phyloP scores from a whole-genome alignment of 2,888 invertebrate species.

The Drosophila vallismaia region DNA sequence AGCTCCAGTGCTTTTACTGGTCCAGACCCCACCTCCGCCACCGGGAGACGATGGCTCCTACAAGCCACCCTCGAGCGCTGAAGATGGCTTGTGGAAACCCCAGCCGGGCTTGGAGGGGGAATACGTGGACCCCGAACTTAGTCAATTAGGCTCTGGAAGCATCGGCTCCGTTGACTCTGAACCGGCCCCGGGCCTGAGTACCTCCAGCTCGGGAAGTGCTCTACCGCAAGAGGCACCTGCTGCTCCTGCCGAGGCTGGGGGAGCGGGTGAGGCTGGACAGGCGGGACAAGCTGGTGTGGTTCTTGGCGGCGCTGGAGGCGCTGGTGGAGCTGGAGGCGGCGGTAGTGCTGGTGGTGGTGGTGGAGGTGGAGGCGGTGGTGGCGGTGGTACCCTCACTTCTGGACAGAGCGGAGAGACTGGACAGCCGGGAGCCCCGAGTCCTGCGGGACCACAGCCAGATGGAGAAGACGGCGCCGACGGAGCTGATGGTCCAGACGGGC shows the following conservation, averaged over 20 bases:
- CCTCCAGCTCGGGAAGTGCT: slow-evolving; percentile 36
- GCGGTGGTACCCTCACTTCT: slow-evolving; percentile 64
- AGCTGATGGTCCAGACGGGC: slow-evolving; percentile 71
- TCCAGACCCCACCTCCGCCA: slow-evolving; percentile 45
- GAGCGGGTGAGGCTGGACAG: slow-evolving; percentile 62
- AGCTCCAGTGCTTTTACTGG: slow-evolving; percentile 41
- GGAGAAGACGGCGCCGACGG: slow-evolving; percentile 75
- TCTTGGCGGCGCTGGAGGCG: slow-evolving; percentile 66
- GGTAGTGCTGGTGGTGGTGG: slow-evolving; percentile 64
- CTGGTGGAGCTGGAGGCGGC: slow-evolving; percentile 61
- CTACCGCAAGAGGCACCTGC: slow-evolving; percentile 33
- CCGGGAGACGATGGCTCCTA: slow-evolving; percentile 63
- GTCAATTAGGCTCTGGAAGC: slow-evolving; percentile 28
- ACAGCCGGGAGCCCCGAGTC: slow-evolving; percentile 66
- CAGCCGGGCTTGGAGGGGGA: slow-evolving; percentile 51
- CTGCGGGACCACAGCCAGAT: slow-evolving; percentile 65
- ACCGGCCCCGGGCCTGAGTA: slow-evolving; percentile 27
- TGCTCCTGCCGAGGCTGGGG: slow-evolving; percentile 41
- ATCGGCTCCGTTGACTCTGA: slow-evolving; percentile 22
- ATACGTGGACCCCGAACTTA: slow-evolving; percentile 23
- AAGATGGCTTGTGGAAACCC: slow-evolving; percentile 50
- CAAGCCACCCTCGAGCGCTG: slow-evolving; percentile 42
- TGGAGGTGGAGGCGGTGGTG: slow-evolving; percentile 69
- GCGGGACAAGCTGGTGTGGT: slow-evolving; percentile 66
- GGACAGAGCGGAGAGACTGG: slow-evolving; percentile 61